These are phyloP conservation scores for Anarrhichthys ocellatus DNA, from an alignment of 2,113 vertebrate species.

Conservation along the genomic window DNA sequence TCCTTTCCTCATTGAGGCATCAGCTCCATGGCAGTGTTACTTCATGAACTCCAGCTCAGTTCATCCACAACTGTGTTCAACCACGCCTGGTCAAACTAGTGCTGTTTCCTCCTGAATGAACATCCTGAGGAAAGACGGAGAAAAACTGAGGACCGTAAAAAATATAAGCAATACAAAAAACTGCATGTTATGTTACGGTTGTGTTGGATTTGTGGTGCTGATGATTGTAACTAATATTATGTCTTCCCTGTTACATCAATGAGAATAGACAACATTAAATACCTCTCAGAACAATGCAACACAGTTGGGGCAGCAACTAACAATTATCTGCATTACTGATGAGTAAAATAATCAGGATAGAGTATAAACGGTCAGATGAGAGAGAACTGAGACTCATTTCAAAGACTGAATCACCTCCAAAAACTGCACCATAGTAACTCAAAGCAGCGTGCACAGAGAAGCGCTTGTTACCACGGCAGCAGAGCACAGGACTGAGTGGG, in stretches of 20 bases:
- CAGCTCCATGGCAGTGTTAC: constrained; percentile 53
- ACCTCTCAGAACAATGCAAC: neutral
- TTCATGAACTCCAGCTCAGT: constrained; percentile 58
- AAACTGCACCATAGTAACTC: constrained; percentile 24
- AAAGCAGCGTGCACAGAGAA: constrained; percentile 3
- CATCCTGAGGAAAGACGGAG: constrained; percentile 72
- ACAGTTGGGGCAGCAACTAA: neutral
- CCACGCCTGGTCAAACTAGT: constrained; percentile 66
- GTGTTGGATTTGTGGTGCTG: neutral
- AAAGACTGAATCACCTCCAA: constrained; percentile 19
- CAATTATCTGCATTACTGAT: neutral
- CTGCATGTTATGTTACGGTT: neutral
- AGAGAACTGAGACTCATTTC: constrained; percentile 14
- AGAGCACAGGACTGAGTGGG: constrained; percentile 28
- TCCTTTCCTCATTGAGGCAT: constrained; percentile 18
- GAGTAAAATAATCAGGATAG: too few relatives aligned
- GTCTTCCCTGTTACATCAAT: neutral
- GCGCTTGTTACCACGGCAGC: constrained; percentile 57
- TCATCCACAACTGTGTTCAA: constrained; percentile 35
- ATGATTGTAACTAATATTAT: neutral
- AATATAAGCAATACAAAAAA: neutral
- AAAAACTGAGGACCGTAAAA: neutral
- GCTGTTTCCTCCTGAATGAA: constrained; percentile 87
- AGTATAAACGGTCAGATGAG: neutral
- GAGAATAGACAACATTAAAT: neutral